Evolutionary conservation across 2,113 vertebrate species (phyloP).

Genomic region (Nothocercus julius): DNA sequence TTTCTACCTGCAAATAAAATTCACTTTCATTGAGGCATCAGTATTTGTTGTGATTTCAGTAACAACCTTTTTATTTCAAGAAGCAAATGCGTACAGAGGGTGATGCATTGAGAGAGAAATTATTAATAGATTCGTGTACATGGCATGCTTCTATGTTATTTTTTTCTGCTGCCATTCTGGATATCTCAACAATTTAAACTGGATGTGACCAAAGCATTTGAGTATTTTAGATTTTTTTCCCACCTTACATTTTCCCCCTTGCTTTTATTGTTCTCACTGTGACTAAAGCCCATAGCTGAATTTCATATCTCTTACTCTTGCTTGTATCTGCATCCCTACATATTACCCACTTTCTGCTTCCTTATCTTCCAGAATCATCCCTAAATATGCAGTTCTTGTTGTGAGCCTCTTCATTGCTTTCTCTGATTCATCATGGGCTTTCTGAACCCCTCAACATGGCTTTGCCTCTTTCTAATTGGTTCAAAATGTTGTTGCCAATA

Average conservation of each 20-base stretch:
- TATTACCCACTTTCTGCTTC: neutral
- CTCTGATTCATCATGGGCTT: neutral
- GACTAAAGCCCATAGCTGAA: neutral
- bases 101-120: neutral
- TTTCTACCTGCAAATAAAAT: neutral
- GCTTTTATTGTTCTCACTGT: neutral
- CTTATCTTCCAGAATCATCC: neutral
- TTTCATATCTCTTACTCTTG: neutral
- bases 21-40: neutral
- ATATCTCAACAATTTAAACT: neutral
- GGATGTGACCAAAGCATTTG: neutral
- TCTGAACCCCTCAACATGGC: neutral
- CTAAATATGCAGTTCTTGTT: neutral
- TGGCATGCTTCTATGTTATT: neutral
- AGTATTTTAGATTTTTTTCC: neutral
- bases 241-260: neutral
- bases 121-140: neutral
- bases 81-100: neutral
- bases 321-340: neutral
- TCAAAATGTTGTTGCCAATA: neutral
- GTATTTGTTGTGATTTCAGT: neutral
- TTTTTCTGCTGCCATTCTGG: neutral
- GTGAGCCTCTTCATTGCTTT: neutral
- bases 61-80: neutral
- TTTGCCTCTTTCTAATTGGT: neutral